Conservation (phyloP, 2,113 vertebrate species). For the Siphamia tubifer region DNA sequence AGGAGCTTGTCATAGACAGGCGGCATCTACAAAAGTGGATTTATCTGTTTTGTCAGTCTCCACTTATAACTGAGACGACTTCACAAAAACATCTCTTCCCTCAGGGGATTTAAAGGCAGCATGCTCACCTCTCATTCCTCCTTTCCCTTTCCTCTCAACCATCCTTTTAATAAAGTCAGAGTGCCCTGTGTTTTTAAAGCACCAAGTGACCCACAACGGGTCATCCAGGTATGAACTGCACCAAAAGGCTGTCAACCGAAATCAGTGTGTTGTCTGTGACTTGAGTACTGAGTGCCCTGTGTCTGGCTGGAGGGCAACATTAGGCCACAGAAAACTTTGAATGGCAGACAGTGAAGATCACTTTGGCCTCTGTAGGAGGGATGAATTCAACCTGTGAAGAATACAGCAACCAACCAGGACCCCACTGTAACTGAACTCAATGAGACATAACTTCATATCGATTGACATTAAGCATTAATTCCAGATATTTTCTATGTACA, state of each 20-base stretch:
- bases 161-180: neutral
- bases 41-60: constrained; percentile 54
- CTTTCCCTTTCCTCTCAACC: neutral
- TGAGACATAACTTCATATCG: neutral
- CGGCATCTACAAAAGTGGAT: constrained; percentile 6
- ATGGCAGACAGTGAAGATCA: constrained; percentile 17
- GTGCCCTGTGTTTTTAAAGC: constrained; percentile 2
- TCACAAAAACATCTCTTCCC: constrained; percentile 36
- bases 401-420: constrained; percentile 9
- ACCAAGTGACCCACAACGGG: neutral
- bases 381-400: neutral
- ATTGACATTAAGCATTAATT: constrained; percentile 18
- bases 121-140: neutral
- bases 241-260: constrained; percentile 11
- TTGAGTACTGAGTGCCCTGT: constrained; percentile 1
- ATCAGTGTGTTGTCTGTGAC: neutral
- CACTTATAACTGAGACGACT: constrained; percentile 12
- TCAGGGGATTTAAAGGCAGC: constrained; percentile 13
- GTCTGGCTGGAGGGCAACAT: constrained; percentile 36
- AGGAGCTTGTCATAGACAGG: constrained; percentile 17
- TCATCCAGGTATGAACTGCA: neutral
- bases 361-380: constrained; percentile 19
- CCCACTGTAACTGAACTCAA: constrained; percentile 7
- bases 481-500: no score
- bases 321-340: constrained; percentile 9